Base-by-base conservation (phyloP, 2,888 invertebrate genomes). In the Aspidiotus rigidus region DNA sequence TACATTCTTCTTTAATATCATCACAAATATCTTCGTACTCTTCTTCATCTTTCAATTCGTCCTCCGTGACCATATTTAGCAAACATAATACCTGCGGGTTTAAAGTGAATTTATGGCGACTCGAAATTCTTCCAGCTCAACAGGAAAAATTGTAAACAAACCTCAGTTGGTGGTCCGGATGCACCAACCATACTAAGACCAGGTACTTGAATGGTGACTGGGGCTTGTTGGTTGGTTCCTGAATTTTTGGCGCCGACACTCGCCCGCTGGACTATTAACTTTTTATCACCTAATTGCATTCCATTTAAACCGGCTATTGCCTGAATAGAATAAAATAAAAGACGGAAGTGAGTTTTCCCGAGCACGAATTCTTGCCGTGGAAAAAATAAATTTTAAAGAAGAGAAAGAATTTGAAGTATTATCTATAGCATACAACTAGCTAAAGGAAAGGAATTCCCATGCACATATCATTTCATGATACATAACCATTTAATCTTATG, bases 11-110 rank as follows among this genome's bases (percentile, higher is more conserved):
- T 76, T 92, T 90, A 76, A 99, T 97, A 78, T 99, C 99, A 77
- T 99, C 98, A 70, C 96, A 83, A 75, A 99, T 99, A 77, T 99
- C 98, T 79, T 99, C 98, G 78, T 98, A 99, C 79, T 99, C 98
- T 77, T 98, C 97, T 78, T 97, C 97, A 78, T 94, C 93, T 76
- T 90, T 88, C 73, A 99, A 82, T 79, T 99, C 99, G 75, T 98
- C 96, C 0, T 95, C 92, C 0, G 93, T 92, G 42, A 98, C 93
- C 98, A 99, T 98, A 80, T 99, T 99, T 79, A 99, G 85, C 61
- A 99, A 84, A 78, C 97, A 98, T 41, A 99, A 83, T 67, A 86
- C 84, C 79, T 81, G 71, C 72, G 10, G 7, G 10, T 10, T 9
- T 10, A 16, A 16, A 16, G 56, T 7, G 9, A 56, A 56, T n/a